These are phyloP conservation scores for Sturnus vulgaris DNA, from an alignment of 2,113 vertebrate genomes.

Conservation along the genomic window DNA sequence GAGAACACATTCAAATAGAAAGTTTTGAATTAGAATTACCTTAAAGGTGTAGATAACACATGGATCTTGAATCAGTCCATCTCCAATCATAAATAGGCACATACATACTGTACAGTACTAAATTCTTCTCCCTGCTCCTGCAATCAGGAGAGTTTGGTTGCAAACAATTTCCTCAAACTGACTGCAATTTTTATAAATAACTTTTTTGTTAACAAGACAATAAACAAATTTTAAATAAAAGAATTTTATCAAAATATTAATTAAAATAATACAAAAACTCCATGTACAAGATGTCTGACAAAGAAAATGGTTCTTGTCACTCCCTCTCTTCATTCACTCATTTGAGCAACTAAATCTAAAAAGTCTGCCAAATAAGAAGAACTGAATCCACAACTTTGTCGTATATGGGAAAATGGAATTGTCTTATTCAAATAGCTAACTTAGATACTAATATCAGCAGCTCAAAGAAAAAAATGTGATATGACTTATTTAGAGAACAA, in stretches of 20 bases:
- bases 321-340: not conserved
- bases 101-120: not conserved
- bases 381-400: not conserved
- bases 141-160: not conserved
- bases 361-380: not conserved
- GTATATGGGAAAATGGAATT: not conserved
- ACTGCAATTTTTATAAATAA: not conserved
- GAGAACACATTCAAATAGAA: not conserved
- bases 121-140: rapidly evolving
- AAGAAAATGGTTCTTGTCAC: not conserved
- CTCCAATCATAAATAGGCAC: not conserved
- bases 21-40: not conserved
- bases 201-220: not conserved
- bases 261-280: not conserved
- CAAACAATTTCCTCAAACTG: not conserved
- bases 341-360: not conserved
- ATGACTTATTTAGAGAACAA: not conserved
- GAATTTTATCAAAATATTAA: not conserved
- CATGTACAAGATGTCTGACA: not conserved
- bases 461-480: not conserved
- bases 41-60: not conserved
- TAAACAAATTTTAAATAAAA: not conserved
- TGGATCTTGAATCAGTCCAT: not conserved
- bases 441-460: not conserved
- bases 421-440: not conserved